A percentile compares a stretch with the other conserved stretches of the same genome.
Conservation (phyloP, 2,888 invertebrate species). For the Abrostola triplasia region DNA sequence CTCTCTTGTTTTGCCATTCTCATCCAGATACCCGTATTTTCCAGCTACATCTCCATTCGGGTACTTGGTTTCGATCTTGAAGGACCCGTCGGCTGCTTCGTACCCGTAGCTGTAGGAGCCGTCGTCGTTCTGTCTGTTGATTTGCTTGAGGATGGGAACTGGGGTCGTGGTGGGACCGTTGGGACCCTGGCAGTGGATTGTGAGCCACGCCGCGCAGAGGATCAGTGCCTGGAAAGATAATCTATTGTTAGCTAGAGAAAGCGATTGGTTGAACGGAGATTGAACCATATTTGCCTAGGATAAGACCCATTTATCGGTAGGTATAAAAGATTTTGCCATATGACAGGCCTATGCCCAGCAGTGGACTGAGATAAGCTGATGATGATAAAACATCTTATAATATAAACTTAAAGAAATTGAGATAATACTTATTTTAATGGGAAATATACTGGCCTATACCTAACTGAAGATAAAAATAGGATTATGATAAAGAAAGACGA, state of each 20-base stretch:
- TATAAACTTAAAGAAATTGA: too few species aligned
- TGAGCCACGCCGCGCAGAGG: conserved; percentile 60
- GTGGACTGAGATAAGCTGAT: too few species aligned
- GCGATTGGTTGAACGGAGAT: too few species aligned
- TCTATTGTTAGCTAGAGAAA: conserved; percentile 5
- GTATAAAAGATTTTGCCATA: too few species aligned
- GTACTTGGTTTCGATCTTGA: conserved; percentile 96
- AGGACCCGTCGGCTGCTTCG: conserved; percentile 95
- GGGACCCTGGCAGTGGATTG: conserved; percentile 75
- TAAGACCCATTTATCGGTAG: too few species aligned
- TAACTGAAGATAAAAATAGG: too few species aligned
- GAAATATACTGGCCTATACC: too few species aligned
- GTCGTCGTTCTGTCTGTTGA: conserved; percentile 95
- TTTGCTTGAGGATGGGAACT: conserved; percentile 94
- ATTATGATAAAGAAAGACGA: too few species aligned
- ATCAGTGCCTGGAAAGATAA: conserved; percentile 62
- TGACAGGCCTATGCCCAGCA: too few species aligned
- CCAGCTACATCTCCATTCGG: conserved; percentile 95
- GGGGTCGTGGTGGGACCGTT: conserved; percentile 91
- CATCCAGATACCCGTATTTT: conserved; percentile 96
- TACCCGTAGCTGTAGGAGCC: conserved; percentile 96
- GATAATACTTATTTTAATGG: too few species aligned
- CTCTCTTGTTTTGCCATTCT: conserved; percentile 92
- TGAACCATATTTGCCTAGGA: too few species aligned
- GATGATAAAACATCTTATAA: too few species aligned